Evolutionary conservation across 2,888 invertebrate genomes (phyloP).

Genomic region (Synanthedon tipuliformis): DNA sequence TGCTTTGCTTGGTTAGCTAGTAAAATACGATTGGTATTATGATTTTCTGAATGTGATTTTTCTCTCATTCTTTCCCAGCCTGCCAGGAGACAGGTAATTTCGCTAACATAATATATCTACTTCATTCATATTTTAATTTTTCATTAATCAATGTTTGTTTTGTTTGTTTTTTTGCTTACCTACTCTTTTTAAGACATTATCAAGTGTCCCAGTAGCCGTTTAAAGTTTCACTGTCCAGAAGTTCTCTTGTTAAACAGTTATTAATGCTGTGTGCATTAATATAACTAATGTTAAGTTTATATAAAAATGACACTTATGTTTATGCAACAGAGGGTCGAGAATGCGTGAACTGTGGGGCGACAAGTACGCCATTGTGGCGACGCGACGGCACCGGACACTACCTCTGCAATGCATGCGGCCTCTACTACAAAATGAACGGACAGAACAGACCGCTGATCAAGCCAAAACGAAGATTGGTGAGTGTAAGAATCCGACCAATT

Average conservation of each 20-base stretch:
- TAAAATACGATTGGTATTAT: constrained; percentile 48
- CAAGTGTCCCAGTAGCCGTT: too few relatives aligned
- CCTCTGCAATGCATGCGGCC: constrained; percentile 98
- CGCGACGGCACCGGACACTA: constrained; percentile 98
- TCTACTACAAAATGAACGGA: constrained; percentile 99
- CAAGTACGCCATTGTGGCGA: constrained; percentile 97
- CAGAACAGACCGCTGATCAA: constrained; percentile 98
- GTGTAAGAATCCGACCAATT: constrained; percentile 76
- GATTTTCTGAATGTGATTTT: constrained; percentile 67
- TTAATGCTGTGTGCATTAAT: too few relatives aligned
- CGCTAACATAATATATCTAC: constrained; percentile 1
- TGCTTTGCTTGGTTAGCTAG: constrained; percentile 54
- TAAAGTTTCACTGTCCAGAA: too few relatives aligned
- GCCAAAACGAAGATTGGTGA: constrained; percentile 99
- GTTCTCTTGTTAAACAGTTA: too few relatives aligned
- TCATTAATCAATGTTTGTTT: neutral
- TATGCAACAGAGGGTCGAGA: constrained; percentile 87
- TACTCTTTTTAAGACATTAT: neutral
- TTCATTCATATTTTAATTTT: neutral
- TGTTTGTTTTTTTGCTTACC: neutral
- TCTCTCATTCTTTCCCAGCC: constrained; percentile 68
- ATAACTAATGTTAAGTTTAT: neutral
- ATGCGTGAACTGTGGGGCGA: constrained; percentile 99
- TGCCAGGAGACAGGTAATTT: constrained; percentile 71
- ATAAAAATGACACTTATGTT: constrained; percentile 6